Conservation (phyloP, 2,888 invertebrate species). For the Mesodorylaimus sp. region DNA sequence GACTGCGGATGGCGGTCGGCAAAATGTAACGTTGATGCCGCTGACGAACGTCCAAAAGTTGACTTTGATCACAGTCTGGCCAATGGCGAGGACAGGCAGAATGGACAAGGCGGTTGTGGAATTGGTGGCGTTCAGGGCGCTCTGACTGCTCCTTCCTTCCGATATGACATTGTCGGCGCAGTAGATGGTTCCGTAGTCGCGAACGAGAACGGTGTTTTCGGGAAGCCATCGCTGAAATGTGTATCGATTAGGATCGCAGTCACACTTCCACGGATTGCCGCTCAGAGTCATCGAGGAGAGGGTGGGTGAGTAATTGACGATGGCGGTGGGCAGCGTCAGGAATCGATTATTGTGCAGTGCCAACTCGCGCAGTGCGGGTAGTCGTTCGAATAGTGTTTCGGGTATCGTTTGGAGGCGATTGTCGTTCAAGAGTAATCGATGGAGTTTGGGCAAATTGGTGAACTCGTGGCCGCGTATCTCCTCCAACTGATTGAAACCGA, state of each 20-base stretch:
- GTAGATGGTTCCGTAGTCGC: neutral
- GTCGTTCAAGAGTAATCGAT: constrained; percentile 18
- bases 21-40: constrained; percentile 10
- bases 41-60: constrained; percentile 13
- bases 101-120: neutral
- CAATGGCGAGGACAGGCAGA: constrained; percentile 16
- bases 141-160: too few relatives aligned
- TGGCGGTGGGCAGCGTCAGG: constrained; percentile 3
- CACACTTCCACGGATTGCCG: constrained; percentile 26
- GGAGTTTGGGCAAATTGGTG: constrained; percentile 15
- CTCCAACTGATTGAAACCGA: constrained; percentile 19
- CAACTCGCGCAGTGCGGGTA: constrained; percentile 18
- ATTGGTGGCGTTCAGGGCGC: neutral
- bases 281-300: constrained; percentile 16
- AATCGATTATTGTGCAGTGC: constrained; percentile 20
- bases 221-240: constrained; percentile 9
- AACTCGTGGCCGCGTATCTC: constrained; percentile 18
- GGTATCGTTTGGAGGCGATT: constrained; percentile 16
- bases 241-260: constrained; percentile 18
- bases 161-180: constrained; percentile 9
- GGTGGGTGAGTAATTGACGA: neutral
- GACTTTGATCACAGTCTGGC: constrained; percentile 8
- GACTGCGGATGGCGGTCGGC: neutral
- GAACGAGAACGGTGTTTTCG: neutral
- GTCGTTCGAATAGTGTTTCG: constrained; percentile 14